These are phyloP conservation scores for Himalopsyche japonica DNA, from an alignment of 2,888 invertebrate species.

Conservation along the genomic window DNA sequence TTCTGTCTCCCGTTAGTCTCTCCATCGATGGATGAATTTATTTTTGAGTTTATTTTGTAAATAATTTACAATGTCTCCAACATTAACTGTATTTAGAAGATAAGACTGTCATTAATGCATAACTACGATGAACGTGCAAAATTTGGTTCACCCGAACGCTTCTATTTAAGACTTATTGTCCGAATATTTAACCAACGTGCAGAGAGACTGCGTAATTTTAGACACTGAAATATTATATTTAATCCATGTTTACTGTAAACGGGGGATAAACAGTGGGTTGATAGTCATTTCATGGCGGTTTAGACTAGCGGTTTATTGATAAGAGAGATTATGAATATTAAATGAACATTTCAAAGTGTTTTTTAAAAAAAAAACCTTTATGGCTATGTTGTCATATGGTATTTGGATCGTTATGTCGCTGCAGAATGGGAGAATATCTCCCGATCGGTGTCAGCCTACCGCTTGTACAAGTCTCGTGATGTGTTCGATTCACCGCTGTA, in stretches of 20 bases:
- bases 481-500: neutral
- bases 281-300: neutral
- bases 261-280: neutral
- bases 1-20: neutral
- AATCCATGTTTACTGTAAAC: neutral
- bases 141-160: neutral
- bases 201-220: neutral
- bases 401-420: neutral
- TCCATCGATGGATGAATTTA: neutral
- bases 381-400: neutral
- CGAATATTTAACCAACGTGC: neutral
- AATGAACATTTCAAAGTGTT: neutral
- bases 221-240: neutral
- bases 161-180: neutral
- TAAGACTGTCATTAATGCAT: neutral
- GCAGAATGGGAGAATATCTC: neutral
- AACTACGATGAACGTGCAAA: neutral
- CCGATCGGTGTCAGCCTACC: neutral
- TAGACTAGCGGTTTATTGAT: neutral
- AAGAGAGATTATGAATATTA: neutral
- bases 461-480: neutral
- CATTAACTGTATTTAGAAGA: neutral
- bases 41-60: neutral
- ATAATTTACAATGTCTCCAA: neutral
- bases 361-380: neutral